These are phyloP conservation scores for Cecidostiba fungosa DNA, from an alignment of 2,888 invertebrate genomes.

Conservation along the genomic window DNA sequence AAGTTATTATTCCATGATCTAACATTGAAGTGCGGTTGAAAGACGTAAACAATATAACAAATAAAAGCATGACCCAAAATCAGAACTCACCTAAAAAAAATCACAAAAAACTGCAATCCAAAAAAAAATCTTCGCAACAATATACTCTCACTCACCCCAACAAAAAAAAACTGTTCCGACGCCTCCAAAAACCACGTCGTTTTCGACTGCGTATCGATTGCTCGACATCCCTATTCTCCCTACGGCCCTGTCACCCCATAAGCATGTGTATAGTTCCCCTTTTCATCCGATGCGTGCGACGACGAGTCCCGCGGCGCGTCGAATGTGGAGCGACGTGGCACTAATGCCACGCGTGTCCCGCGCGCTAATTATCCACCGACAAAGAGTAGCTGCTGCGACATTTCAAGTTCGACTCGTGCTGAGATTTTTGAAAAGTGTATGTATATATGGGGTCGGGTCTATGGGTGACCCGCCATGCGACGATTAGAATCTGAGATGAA, in stretches of 20 bases:
- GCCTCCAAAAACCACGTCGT: neutral
- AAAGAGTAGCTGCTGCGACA: neutral
- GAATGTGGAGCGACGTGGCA: slow-evolving; percentile 6
- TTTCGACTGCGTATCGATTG: slow-evolving; percentile 12
- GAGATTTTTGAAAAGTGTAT: neutral
- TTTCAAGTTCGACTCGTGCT: slow-evolving; percentile 16
- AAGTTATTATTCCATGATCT: neutral
- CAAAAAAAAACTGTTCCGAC: neutral
- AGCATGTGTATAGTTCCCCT: neutral
- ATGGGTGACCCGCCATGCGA: neutral
- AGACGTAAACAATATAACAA: neutral
- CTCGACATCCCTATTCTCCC: neutral
- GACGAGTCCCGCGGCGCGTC: neutral
- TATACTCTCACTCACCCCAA: neutral
- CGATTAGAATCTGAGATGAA: neutral
- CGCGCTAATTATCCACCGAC: neutral
- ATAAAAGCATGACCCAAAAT: too few relatives aligned
- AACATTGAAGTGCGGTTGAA: neutral
- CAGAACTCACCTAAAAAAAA: neutral
- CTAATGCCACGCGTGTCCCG: neutral
- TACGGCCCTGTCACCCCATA: neutral
- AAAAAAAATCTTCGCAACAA: neutral
- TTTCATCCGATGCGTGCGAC: neutral
- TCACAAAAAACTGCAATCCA: neutral
- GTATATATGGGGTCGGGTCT: neutral